Evolutionary conservation across 2,113 vertebrate species (phyloP), one percentile per base, ranked within the genome.

Genomic region (Bubalus kerabau): DNA sequence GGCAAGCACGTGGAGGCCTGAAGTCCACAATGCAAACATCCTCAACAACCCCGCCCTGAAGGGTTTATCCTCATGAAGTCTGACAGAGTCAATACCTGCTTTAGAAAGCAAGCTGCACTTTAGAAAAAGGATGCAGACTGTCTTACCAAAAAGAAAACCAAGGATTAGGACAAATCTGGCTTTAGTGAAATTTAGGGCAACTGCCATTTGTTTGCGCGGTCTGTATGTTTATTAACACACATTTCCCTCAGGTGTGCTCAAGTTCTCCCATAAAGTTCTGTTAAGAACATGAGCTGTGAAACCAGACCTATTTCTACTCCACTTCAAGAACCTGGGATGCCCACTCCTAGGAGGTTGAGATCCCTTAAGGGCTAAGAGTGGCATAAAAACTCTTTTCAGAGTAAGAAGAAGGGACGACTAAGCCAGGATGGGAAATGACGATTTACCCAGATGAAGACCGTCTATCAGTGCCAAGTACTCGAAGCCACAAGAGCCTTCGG

Each of bases 91-190:
- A 85, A 17, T 6, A 26, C 50, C 13, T 92, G 80, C 56, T 82
- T 92, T 76, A 92, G 28, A 85, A 95, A 93, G 56, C n/a, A 57
- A 57, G 24, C 21, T 43, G 59, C 7, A 32, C 54, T 82, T 90
- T 16, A 92, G 78, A 80, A 6, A 76, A 93, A 90, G 43, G 78
- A 93, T 56, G 36, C 17, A 96, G 21, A 62, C 21, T 52, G 26
- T 5, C 32, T 82, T 56, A 91, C n/a, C 30, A 50, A 85, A 94
- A 94, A 91, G 59, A 93, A 83, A 28, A 17, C 30, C 26, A 88
- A 93, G 17, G 14, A 89, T 56, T 94, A 94, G 95, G 95, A 80
- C 67, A 81, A 92, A 91, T 32, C 32, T 95, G 52, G 40, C 78
- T 84, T 96, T 50, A 78, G 30, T 76, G 86, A 88, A 91, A 91